Evolutionary conservation across 2,797 vertebrate genomes (phyloP).

Genomic region (Mus caroli): DNA sequence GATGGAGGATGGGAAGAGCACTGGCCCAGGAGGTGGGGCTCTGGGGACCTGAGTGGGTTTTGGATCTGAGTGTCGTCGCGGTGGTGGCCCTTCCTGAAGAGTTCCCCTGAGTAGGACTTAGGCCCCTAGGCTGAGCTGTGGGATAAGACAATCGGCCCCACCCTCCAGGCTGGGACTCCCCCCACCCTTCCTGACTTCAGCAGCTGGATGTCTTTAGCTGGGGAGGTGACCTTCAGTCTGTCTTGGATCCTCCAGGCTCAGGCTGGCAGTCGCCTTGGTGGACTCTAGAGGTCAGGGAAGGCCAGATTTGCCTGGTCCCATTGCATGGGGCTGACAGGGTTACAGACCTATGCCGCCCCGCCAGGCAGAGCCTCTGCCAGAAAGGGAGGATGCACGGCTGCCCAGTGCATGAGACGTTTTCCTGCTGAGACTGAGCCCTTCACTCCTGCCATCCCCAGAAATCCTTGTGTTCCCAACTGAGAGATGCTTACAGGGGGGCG

Average conservation of each 20-base stretch:
- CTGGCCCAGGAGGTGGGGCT: conserved; percentile 11
- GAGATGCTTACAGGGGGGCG: neutral
- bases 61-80: neutral
- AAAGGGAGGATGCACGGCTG: neutral
- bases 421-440: neutral
- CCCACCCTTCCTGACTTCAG: neutral
- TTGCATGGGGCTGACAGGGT: neutral
- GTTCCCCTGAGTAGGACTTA: neutral
- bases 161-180: neutral
- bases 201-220: conserved; percentile 74
- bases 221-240: conserved; percentile 33
- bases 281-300: neutral
- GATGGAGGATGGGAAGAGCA: neutral
- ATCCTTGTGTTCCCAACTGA: neutral
- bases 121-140: neutral
- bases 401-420: neutral
- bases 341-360: conserved; percentile 43
- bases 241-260: neutral
- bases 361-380: conserved; percentile 58
- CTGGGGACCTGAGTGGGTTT: conserved; percentile 26
- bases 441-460: conserved; percentile 3
- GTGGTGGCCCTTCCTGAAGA: neutral
- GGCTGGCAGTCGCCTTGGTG: neutral
- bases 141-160: conserved; percentile 72
- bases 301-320: neutral